Evolutionary conservation across 2,888 invertebrate genomes (phyloP).

Genomic region (Ophraella communa): DNA sequence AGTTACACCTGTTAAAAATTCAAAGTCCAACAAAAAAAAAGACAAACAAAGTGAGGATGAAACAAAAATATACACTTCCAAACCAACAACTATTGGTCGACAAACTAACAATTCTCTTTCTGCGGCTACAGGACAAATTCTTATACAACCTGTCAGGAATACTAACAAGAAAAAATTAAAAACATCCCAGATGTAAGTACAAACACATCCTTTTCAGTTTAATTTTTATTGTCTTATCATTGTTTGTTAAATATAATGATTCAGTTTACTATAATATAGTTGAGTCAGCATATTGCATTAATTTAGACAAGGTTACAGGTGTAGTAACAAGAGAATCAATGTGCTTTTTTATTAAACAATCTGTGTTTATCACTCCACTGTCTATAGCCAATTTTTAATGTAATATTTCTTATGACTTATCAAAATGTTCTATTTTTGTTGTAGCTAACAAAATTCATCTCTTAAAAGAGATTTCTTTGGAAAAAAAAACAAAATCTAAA

Average conservation of each 20-base stretch:
- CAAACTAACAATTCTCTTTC: conserved; percentile 89
- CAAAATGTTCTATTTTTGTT: too few relatives aligned
- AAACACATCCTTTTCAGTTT: neutral
- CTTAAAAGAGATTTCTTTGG: neutral
- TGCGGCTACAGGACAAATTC: conserved; percentile 82
- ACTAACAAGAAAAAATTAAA: conserved; percentile 59
- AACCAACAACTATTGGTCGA: conserved; percentile 66
- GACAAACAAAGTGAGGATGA: conserved; percentile 29
- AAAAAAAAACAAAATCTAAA: neutral
- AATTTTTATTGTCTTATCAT: too few relatives aligned
- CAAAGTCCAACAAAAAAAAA: conserved; percentile 36
- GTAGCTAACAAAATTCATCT: neutral
- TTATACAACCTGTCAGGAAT: conserved; percentile 67
- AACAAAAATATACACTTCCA: conserved; percentile 28
- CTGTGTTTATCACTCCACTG: too few relatives aligned
- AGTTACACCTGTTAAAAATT: conserved; percentile 10
- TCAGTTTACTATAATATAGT: too few relatives aligned
- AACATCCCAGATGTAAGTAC: conserved; percentile 72
- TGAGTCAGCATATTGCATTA: too few relatives aligned
- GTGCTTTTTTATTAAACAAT: too few relatives aligned
- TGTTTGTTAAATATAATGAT: too few relatives aligned
- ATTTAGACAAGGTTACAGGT: too few relatives aligned
- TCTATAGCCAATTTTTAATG: too few relatives aligned
- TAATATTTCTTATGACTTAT: too few relatives aligned
- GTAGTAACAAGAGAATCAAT: too few relatives aligned